Conservation (phyloP, 2,113 vertebrate genomes). For the Hippocampus zosterae region DNA sequence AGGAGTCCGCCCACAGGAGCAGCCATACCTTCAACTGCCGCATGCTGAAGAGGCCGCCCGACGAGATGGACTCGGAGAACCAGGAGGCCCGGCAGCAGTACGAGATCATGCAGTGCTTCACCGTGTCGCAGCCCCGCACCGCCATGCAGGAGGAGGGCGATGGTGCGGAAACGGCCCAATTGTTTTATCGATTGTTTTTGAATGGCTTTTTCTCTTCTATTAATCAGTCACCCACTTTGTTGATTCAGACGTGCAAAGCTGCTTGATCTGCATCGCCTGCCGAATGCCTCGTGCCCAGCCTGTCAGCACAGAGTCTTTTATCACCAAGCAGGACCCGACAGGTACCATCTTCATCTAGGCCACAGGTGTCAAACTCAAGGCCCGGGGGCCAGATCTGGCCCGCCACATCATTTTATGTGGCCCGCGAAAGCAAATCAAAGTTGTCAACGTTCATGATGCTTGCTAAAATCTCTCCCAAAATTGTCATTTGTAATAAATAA, state of each 20-base stretch:
- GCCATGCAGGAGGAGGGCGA: conserved; percentile 87
- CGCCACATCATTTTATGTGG: too few relatives aligned
- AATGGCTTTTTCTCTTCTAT: neutral
- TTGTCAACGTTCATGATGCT: too few relatives aligned
- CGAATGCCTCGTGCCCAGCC: conserved; percentile 79
- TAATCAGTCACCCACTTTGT: neutral
- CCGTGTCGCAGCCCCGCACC: conserved; percentile 84
- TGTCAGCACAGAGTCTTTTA: conserved; percentile 83
- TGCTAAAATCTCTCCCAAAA: too few relatives aligned
- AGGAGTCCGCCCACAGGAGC: conserved; percentile 80
- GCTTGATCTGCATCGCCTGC: conserved; percentile 90
- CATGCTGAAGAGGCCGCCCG: conserved; percentile 88
- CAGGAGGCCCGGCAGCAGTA: conserved; percentile 89
- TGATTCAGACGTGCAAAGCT: conserved; percentile 85
- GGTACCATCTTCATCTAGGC: conserved; percentile 63
- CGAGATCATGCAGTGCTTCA: conserved; percentile 95
- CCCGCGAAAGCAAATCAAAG: too few relatives aligned
- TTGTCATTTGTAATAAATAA: too few relatives aligned
- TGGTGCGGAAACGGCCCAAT: conserved; percentile 61
- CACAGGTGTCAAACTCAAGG: too few relatives aligned
- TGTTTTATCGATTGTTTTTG: too few relatives aligned
- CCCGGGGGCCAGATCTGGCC: too few relatives aligned
- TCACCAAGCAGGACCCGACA: conserved; percentile 95
- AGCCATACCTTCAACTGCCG: conserved; percentile 95
- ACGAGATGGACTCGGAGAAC: conserved; percentile 81